Evolutionary conservation across 1,140 invertebrate species (phyloP), one percentile per base, ranked within the genome.

Genomic region (Campoletis sonorensis): DNA sequence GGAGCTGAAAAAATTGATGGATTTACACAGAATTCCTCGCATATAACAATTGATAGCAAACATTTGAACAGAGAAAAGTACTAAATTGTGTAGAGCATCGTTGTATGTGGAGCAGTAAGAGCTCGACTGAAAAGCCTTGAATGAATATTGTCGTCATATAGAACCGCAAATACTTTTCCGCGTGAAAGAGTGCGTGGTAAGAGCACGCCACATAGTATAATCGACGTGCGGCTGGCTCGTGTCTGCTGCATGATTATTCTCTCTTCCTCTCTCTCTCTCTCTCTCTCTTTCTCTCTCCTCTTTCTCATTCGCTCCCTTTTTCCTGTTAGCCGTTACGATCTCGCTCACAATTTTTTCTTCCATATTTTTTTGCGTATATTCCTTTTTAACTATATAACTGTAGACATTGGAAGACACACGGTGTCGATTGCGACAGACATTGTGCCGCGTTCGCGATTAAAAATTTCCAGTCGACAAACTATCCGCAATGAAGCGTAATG

Each of bases 401-500:
- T 21, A 26, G 49, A 26, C 26, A 4, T 11, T 30, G 23, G 21
- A 15, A 27, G 40, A 26, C 23, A 26, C 37, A 3, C n/a, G 61
- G 61, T 64, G 18, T 61, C 7, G n/a, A 61, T 40, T 61, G 33
- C 76, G 73, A 61, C n/a, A 64, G 73, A 54, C 73, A 61, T 78
- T 67, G 45, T 72, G 61, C 80, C 54, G 67, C 23, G 54, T 82
- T 67, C 70, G 51, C 76, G 68, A 82, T 82, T 82, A 79, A 79
- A 82, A 82, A 79, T 82, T 82, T 71, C 70, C 70, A 82, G 23
- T 27, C 26, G 76, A 40, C 33, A 64, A 51, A 26, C 51, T 67
- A 26, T 33, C 3, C 77, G 81, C 77, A 49, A 82, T 75, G 77
- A 79, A 82, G 81, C 54, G 71, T 82, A n/a, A 64, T 67, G 71